Conservation (phyloP, 2,888 invertebrate genomes). For the Philaethria dido region DNA sequence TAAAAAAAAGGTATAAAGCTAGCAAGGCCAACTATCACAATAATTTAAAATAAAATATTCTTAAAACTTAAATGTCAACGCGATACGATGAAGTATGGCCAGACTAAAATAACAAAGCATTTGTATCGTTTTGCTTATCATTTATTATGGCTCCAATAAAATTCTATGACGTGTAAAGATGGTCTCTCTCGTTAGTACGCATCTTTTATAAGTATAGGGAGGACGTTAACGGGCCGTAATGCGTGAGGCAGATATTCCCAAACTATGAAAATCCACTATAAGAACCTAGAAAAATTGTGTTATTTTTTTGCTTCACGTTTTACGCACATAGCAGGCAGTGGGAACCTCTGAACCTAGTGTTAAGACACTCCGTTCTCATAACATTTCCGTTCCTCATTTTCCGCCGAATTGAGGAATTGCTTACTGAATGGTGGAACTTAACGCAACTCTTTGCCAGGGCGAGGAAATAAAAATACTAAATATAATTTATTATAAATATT, state of each 20-base stretch:
- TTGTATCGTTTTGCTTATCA: conserved; percentile 17
- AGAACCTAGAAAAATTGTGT: neutral
- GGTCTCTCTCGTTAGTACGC: conserved; percentile 29
- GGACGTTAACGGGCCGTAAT: conserved; percentile 26
- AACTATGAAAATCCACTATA: neutral
- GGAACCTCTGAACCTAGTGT: too few relatives aligned
- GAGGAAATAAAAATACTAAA: too few relatives aligned
- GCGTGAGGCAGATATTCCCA: neutral
- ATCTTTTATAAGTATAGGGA: conserved; percentile 20
- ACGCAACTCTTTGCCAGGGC: too few relatives aligned
- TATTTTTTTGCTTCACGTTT: too few relatives aligned
- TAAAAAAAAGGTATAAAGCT: too few relatives aligned
- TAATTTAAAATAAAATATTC: conserved; percentile 8
- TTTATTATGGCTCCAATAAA: conserved; percentile 27
- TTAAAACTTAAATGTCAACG: conserved; percentile 3
- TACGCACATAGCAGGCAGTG: too few relatives aligned
- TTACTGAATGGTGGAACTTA: too few relatives aligned
- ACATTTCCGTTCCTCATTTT: too few relatives aligned
- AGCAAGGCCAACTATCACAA: neutral
- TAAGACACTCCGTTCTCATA: too few relatives aligned
- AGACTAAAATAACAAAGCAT: conserved; percentile 17
- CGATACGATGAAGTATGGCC: conserved; percentile 4
- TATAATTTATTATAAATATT: too few relatives aligned
- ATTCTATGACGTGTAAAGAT: conserved; percentile 32
- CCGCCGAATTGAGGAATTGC: too few relatives aligned